These are phyloP conservation scores for Drosophila lacteicornis DNA, from an alignment of 1,140 invertebrate genomes.

Conservation along the genomic window DNA sequence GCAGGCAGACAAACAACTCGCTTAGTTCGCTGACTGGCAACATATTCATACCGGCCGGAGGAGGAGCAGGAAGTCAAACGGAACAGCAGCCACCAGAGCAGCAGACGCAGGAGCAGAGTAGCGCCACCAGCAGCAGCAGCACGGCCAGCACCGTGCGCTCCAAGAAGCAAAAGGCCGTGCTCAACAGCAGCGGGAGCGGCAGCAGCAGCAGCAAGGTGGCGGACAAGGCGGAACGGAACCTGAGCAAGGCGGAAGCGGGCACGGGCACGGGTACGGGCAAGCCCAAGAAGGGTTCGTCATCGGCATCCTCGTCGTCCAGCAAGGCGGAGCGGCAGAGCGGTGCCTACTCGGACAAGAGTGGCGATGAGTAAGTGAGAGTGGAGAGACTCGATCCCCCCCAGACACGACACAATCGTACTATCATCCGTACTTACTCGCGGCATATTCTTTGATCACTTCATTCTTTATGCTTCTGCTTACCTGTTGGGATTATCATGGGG, in stretches of 20 bases:
- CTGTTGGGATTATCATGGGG: constrained; percentile 1
- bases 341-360: constrained; percentile 78
- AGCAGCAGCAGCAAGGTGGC: constrained; percentile 31
- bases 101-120: constrained; percentile 45
- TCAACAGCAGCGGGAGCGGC: constrained; percentile 21
- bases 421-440: constrained; percentile 1
- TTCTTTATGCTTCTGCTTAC: constrained; percentile 39
- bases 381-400: constrained; percentile 8
- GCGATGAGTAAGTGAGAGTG: constrained; percentile 74
- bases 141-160: constrained; percentile 51
- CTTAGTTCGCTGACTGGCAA: constrained; percentile 92
- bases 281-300: constrained; percentile 55
- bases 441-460: constrained; percentile 33
- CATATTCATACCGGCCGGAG: constrained; percentile 88
- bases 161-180: constrained; percentile 63
- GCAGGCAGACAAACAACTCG: constrained; percentile 94
- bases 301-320: constrained; percentile 70
- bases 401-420: constrained; percentile 27
- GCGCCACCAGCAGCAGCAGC: constrained; percentile 22
- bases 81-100: constrained; percentile 9
- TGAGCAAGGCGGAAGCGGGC: constrained; percentile 44
- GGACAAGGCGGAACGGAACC: constrained; percentile 49
- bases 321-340: constrained; percentile 67
- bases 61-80: constrained; percentile 4
- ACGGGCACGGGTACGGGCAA: constrained; percentile 33